phyloP scores from a whole-genome alignment of 2,113 vertebrate species.

The Triplophysa tibetana region DNA sequence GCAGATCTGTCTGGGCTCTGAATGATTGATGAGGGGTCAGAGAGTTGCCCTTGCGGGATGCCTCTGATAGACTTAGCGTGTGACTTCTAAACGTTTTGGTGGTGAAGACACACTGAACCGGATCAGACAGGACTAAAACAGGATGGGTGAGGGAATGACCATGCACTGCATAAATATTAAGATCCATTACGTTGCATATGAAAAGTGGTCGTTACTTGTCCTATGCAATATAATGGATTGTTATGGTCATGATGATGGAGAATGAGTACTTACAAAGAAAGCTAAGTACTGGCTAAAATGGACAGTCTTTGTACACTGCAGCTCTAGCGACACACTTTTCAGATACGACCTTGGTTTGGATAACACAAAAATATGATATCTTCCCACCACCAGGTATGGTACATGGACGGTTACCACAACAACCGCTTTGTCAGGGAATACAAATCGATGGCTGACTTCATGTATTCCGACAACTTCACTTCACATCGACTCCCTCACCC shows the following conservation, averaged over 20 bases:
- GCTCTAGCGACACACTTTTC: not conserved
- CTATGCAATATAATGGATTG: no score
- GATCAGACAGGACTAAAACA: not conserved
- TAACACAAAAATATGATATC: conserved; percentile 9
- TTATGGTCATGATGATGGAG: no score
- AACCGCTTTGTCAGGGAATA: conserved; percentile 91
- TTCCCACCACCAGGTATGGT: conserved; percentile 79
- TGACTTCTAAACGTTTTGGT: not conserved
- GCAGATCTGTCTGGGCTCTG: conserved; percentile 18
- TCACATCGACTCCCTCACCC: conserved; percentile 90
- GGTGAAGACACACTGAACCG: conserved; percentile 8
- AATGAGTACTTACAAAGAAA: no score
- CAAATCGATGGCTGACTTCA: conserved; percentile 85
- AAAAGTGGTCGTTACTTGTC: no score
- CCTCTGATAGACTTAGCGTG: not conserved
- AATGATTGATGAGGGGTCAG: conserved; percentile 36
- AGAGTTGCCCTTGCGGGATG: not conserved
- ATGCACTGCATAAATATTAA: not conserved
- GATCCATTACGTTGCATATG: no score
- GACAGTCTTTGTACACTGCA: no score
- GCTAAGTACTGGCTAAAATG: no score
- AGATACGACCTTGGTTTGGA: not conserved
- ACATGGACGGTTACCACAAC: conserved; percentile 94
- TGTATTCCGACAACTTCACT: conserved; percentile 89
- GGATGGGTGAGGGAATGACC: not conserved